Percentiles rank a stretch among this genome's conserved stretches.
These are phyloP conservation scores for Meleagris gallopavo DNA, from an alignment of 2,113 vertebrate genomes.

Conservation along the genomic window DNA sequence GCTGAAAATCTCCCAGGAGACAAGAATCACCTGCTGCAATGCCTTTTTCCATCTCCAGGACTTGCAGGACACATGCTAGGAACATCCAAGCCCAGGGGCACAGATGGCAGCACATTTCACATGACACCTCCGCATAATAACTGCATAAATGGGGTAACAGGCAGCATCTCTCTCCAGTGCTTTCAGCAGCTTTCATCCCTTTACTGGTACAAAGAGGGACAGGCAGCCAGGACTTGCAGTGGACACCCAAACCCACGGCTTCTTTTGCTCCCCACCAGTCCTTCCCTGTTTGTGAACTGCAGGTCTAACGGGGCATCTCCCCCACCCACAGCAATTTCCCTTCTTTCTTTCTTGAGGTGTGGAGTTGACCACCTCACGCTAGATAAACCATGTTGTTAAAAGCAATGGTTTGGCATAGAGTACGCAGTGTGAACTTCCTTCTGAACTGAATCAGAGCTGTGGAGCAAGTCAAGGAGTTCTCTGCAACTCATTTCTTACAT, in stretches of 20 bases:
- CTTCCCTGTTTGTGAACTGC: too few species aligned
- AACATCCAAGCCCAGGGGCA: neutral
- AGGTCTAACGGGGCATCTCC: too few species aligned
- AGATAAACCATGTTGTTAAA: neutral
- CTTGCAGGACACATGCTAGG: neutral
- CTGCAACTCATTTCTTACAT: neutral
- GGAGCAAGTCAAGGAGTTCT: neutral
- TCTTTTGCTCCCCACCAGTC: neutral
- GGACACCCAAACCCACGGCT: neutral
- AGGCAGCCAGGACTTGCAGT: neutral
- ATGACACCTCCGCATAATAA: neutral
- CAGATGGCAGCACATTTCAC: neutral
- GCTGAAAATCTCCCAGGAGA: neutral
- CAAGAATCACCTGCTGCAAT: neutral
- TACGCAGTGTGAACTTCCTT: neutral
- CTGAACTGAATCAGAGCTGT: neutral
- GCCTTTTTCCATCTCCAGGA: neutral
- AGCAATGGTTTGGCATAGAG: accelerated
- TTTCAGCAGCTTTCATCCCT: neutral
- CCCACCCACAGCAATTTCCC: too few species aligned
- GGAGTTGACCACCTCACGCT: too few species aligned
- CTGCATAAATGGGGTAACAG: neutral
- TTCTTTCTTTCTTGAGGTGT: too few species aligned
- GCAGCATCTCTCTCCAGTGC: neutral
- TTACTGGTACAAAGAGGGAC: neutral